A percentile compares a stretch with the other conserved stretches of the same genome.
phyloP scores from a whole-genome alignment of 1,140 invertebrate genomes.

The Halesus radiatus region DNA sequence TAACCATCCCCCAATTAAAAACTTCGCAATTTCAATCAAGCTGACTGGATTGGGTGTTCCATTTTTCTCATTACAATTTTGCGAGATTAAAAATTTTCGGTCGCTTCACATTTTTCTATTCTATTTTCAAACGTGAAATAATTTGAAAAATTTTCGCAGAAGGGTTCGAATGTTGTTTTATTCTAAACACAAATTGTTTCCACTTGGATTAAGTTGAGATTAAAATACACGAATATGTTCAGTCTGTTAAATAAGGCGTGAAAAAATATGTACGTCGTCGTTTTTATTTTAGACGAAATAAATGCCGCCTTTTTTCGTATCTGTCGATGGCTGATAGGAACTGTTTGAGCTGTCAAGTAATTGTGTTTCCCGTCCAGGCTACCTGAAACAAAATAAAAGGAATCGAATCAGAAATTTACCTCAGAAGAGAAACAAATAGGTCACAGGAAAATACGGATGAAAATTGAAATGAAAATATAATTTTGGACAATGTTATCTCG shows the following conservation, averaged over 20 bases:
- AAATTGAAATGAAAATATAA: background rate
- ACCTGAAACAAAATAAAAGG: slow-evolving; percentile 24
- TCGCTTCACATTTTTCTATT: too few species aligned
- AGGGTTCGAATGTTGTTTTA: background rate
- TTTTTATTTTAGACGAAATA: background rate
- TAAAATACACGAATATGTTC: background rate
- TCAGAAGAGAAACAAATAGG: background rate
- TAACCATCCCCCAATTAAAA: background rate
- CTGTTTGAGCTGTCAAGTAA: slow-evolving; percentile 12
- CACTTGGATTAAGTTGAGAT: background rate
- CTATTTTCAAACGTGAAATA: too few species aligned
- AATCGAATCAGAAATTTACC: slow-evolving; percentile 1
- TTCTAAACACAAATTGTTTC: background rate
- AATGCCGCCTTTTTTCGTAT: slow-evolving; percentile 4
- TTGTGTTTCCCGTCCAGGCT: background rate
- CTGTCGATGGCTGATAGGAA: background rate
- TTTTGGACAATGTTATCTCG: too few species aligned
- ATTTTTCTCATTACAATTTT: too few species aligned
- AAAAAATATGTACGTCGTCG: too few species aligned
- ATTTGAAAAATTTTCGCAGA: background rate
- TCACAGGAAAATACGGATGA: background rate
- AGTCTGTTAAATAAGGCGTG: background rate
- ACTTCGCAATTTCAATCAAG: background rate
- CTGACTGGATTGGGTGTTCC: too few species aligned
- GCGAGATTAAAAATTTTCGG: too few species aligned